Evolutionary conservation across 2,797 vertebrate species (phyloP).

Genomic region (Sebastes wilsoni): DNA sequence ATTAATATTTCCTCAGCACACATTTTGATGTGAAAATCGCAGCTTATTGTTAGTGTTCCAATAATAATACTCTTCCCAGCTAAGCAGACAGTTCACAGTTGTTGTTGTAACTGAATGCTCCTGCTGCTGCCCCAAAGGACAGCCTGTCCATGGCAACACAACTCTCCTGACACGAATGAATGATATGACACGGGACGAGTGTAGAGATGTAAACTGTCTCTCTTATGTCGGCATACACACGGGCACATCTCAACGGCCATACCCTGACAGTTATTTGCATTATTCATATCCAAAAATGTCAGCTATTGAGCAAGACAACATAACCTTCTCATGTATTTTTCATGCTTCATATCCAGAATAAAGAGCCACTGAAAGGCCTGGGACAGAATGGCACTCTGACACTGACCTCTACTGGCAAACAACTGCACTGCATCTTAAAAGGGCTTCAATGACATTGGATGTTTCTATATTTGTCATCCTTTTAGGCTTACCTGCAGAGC

Average conservation of each 20-base stretch:
- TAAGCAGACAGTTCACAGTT: slow-evolving; percentile 7
- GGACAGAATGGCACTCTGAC: slow-evolving; percentile 22
- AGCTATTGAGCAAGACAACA: slow-evolving; percentile 4
- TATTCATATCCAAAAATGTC: slow-evolving; percentile 20
- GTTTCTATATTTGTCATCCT: background rate
- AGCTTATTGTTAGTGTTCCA: background rate
- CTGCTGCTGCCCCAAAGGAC: slow-evolving; percentile 32
- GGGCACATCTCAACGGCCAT: background rate
- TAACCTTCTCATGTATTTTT: slow-evolving; percentile 1
- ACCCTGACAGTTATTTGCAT: slow-evolving; percentile 8
- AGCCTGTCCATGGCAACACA: slow-evolving; percentile 38
- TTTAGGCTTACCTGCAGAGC: background rate
- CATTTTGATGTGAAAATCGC: background rate
- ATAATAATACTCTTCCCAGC: background rate
- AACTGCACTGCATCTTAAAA: slow-evolving; percentile 22
- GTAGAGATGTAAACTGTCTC: slow-evolving; percentile 22
- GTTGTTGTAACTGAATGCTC: slow-evolving; percentile 42
- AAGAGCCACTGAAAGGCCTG: background rate
- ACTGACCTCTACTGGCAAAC: slow-evolving; percentile 68
- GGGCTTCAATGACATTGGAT: background rate
- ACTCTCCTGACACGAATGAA: slow-evolving; percentile 7
- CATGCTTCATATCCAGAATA: slow-evolving; percentile 7
- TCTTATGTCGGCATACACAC: slow-evolving; percentile 1
- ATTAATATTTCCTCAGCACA: background rate
- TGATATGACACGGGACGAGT: background rate